These are phyloP conservation scores for Tapirus indicus DNA, from an alignment of 2,797 vertebrate species.

Conservation along the genomic window DNA sequence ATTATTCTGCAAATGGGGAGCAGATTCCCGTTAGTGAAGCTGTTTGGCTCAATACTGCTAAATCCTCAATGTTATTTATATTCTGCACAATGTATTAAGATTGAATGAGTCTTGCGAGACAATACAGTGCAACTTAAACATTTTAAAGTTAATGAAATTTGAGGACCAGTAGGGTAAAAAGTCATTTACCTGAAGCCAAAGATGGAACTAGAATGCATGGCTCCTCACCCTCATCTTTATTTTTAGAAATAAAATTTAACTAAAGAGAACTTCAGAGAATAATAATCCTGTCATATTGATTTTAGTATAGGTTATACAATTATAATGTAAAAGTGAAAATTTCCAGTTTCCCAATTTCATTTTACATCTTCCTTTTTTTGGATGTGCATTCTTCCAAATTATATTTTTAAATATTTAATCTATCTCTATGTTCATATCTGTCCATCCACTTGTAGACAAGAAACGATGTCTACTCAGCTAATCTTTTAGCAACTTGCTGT, in stretches of 20 bases:
- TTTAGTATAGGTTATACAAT: neutral
- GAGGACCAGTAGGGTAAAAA: neutral
- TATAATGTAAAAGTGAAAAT: neutral
- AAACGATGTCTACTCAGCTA: neutral
- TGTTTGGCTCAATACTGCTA: neutral
- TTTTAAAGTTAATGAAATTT: constrained; percentile 40
- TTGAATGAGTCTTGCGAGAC: neutral
- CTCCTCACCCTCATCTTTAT: neutral
- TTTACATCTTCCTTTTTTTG: neutral
- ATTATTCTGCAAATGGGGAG: neutral
- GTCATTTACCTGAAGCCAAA: neutral
- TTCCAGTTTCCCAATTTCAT: neutral
- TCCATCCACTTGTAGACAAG: neutral
- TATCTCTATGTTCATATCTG: neutral
- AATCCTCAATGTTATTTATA: constrained; percentile 8
- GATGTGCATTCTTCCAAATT: neutral
- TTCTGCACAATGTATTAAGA: neutral
- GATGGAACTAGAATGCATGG: neutral
- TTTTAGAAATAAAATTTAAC: constrained; percentile 25
- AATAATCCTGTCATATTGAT: neutral
- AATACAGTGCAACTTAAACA: neutral
- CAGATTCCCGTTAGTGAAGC: neutral
- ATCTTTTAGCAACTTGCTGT: neutral
- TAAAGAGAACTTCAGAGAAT: neutral
- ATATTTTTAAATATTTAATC: neutral